A percentile compares a stretch with the other conserved stretches of the same genome.
phyloP scores from a whole-genome alignment of 2,888 invertebrate genomes.

The Melolontha melolontha region DNA sequence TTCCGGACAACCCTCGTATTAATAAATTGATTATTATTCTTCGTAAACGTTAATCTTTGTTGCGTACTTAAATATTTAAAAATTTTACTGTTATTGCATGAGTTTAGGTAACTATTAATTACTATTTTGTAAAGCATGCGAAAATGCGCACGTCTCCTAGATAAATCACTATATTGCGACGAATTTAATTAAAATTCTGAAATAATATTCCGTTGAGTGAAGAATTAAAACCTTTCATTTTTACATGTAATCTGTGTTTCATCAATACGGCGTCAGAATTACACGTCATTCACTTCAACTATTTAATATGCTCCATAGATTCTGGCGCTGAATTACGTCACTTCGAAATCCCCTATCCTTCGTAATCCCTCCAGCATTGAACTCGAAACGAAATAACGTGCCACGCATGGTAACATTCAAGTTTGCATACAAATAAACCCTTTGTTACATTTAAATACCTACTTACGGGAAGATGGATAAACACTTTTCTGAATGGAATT shows the following conservation, averaged over 20 bases:
- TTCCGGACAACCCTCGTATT: no score
- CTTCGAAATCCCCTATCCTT: conserved; percentile 27
- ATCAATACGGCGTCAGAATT: background rate
- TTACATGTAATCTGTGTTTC: background rate
- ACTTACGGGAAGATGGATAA: conserved; percentile 26
- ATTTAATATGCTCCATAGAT: conserved; percentile 32
- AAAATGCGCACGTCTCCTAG: no score
- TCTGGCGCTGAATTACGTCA: conserved; percentile 28
- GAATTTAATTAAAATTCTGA: no score
- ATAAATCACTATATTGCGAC: no score
- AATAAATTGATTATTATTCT: no score
- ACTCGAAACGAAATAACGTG: conserved; percentile 27
- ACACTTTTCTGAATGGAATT: conserved; percentile 25
- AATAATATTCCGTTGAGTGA: no score
- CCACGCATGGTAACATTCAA: conserved; percentile 30
- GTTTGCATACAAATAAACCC: conserved; percentile 28
- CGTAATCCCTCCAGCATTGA: conserved; percentile 36
- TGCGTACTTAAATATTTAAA: no score
- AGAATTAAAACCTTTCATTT: no score
- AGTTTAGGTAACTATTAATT: no score
- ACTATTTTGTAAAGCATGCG: no score
- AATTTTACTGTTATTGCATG: no score
- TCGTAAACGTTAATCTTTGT: no score
- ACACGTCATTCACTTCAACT: conserved; percentile 20
- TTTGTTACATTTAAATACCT: conserved; percentile 38